Conservation (phyloP, 2,888 invertebrate species). For the Sclerodermus sp. region DNA sequence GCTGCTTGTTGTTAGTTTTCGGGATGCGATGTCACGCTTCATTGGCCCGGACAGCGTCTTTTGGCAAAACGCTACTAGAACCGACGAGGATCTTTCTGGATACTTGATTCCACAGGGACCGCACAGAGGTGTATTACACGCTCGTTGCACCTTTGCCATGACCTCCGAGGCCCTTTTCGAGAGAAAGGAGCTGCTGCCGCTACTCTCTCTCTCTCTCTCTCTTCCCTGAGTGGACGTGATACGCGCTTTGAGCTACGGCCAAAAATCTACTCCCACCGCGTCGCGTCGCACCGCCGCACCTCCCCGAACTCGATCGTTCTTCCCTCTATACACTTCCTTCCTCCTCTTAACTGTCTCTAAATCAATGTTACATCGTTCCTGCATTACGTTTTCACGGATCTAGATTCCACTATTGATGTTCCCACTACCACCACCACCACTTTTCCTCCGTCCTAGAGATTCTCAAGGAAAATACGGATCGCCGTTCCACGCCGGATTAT, state of each 20-base stretch:
- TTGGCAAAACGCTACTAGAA: too few species aligned
- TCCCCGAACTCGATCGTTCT: not conserved
- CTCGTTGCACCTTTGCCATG: slow-evolving; percentile 31
- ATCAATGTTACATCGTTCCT: slow-evolving; percentile 30
- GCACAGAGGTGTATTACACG: slow-evolving; percentile 33
- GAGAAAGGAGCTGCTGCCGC: slow-evolving; percentile 19
- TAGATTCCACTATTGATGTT: too few species aligned
- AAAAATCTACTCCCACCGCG: slow-evolving; percentile 18
- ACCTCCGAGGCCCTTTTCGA: slow-evolving; percentile 19
- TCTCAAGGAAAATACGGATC: too few species aligned
- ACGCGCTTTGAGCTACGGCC: slow-evolving; percentile 34
- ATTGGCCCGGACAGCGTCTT: too few species aligned
- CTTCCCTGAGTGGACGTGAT: slow-evolving; percentile 29
- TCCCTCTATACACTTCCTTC: not conserved
- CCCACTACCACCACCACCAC: too few species aligned
- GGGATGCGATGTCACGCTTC: too few species aligned
- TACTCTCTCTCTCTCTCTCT: too few species aligned
- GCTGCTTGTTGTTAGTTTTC: too few species aligned
- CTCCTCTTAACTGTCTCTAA: slow-evolving; percentile 20
- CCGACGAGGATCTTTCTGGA: slow-evolving; percentile 32
- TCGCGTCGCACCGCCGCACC: not conserved
- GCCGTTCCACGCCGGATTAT: too few species aligned
- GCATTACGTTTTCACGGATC: too few species aligned
- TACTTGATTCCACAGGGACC: slow-evolving; percentile 35
- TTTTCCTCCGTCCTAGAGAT: too few species aligned